Evolutionary conservation across 2,797 vertebrate genomes (phyloP).

Genomic region (Remorina albescens): DNA sequence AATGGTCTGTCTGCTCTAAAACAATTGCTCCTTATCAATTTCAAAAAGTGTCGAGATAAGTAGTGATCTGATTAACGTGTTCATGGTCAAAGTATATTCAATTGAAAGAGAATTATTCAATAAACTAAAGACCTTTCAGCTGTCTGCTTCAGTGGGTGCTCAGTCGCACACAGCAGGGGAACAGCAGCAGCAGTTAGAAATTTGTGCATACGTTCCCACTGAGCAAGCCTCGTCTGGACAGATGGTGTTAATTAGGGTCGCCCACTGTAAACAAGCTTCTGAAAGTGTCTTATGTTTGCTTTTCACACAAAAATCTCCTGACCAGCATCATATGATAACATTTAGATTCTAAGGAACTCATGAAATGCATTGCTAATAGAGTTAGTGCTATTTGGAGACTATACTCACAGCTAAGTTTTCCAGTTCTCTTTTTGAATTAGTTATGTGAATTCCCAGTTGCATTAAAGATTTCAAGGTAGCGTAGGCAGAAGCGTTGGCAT

Average conservation of each 20-base stretch:
- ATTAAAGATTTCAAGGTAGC: neutral
- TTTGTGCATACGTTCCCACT: neutral
- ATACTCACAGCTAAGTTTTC: neutral
- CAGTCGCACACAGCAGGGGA: slow-evolving; percentile 14
- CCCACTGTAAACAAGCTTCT: neutral
- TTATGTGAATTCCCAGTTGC: neutral
- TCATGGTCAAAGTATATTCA: slow-evolving; percentile 3
- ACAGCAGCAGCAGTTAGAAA: neutral
- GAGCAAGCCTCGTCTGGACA: slow-evolving; percentile 6
- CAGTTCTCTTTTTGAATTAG: neutral
- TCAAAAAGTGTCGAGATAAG: slow-evolving; percentile 12
- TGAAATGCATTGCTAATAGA: neutral
- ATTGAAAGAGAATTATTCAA: slow-evolving; percentile 33
- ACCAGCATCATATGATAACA: neutral
- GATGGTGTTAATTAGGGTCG: neutral
- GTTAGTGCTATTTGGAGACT: neutral
- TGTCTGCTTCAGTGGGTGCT: slow-evolving; percentile 26
- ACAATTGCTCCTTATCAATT: slow-evolving; percentile 9
- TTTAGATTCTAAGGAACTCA: too few relatives aligned
- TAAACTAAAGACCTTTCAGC: slow-evolving; percentile 33
- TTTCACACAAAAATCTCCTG: neutral
- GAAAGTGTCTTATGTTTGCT: neutral
- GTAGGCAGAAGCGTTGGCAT: too few relatives aligned
- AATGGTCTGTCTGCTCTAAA: slow-evolving; percentile 11
- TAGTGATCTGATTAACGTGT: slow-evolving; percentile 4